Conservation (phyloP, 2,888 invertebrate genomes). For the Drosophila merina region DNA sequence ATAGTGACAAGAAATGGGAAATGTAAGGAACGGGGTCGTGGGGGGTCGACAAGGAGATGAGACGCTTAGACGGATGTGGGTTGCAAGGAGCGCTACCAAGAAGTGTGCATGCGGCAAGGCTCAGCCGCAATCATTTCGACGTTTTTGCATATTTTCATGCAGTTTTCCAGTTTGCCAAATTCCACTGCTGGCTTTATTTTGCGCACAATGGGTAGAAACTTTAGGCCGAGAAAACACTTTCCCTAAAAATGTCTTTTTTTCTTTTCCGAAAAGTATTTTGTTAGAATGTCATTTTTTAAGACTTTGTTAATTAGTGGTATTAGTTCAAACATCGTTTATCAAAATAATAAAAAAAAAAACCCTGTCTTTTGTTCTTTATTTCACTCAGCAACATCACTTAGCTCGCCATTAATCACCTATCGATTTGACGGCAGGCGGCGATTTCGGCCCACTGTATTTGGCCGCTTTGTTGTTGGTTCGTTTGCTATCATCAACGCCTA, state of each 20-base stretch:
- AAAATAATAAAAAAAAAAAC: not conserved
- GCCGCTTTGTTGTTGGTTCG: slow-evolving; percentile 33
- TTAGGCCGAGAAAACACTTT: not conserved
- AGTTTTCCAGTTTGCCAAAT: slow-evolving; percentile 71
- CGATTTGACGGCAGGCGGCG: slow-evolving; percentile 25
- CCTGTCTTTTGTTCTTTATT: slow-evolving; percentile 1
- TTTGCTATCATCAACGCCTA: slow-evolving; percentile 75
- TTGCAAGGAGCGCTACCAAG: slow-evolving; percentile 23
- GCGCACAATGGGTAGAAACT: slow-evolving; percentile 43
- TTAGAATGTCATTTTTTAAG: too few relatives aligned
- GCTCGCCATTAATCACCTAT: slow-evolving; percentile 34
- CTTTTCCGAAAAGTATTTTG: too few relatives aligned
- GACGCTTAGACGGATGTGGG: slow-evolving; percentile 14
- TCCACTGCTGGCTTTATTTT: slow-evolving; percentile 53
- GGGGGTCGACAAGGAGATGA: not conserved
- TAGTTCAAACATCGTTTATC: slow-evolving; percentile 23
- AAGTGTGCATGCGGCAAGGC: slow-evolving; percentile 55
- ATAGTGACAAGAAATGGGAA: not conserved
- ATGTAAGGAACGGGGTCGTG: not conserved
- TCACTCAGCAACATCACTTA: slow-evolving; percentile 12
- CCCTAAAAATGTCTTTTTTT: too few relatives aligned
- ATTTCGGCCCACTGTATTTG: slow-evolving; percentile 54
- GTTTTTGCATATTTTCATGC: slow-evolving; percentile 77
- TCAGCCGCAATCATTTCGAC: slow-evolving; percentile 77
- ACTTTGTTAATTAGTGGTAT: slow-evolving; percentile 5